Evolutionary conservation across 2,113 vertebrate species (phyloP).

Genomic region (Procavia capensis): DNA sequence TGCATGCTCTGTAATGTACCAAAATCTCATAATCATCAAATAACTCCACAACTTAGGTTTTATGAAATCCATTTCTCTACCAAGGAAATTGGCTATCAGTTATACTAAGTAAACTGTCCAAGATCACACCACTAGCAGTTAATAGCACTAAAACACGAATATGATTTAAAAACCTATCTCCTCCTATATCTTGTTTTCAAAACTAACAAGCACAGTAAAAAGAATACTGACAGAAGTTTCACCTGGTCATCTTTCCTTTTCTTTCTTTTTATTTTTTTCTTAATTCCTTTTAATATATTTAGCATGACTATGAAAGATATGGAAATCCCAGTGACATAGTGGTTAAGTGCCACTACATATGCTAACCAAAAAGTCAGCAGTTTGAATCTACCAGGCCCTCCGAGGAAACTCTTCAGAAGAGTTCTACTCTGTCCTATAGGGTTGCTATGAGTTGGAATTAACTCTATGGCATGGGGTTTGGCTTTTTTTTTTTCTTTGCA

Average conservation of each 20-base stretch:
- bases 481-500: no score
- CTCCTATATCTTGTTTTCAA: not conserved
- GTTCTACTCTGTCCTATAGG: no score
- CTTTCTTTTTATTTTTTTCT: not conserved
- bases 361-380: no score
- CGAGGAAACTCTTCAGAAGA: no score
- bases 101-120: not conserved
- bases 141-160: not conserved
- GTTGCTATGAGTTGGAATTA: no score
- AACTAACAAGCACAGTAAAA: not conserved
- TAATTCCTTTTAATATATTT: not conserved
- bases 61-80: slow-evolving; percentile 30
- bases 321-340: no score
- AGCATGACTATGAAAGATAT: not conserved
- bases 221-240: not conserved
- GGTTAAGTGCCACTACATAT: no score
- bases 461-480: no score
- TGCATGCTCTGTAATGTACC: not conserved
- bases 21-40: slow-evolving; percentile 7
- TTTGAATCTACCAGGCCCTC: no score
- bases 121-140: not conserved
- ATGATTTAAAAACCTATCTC: not conserved
- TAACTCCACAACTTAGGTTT: not conserved
- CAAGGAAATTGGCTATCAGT: slow-evolving; percentile 10
- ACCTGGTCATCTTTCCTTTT: not conserved